phyloP scores from a whole-genome alignment of 64 coral and sea anemone species.

The Montipora capricornis region DNA sequence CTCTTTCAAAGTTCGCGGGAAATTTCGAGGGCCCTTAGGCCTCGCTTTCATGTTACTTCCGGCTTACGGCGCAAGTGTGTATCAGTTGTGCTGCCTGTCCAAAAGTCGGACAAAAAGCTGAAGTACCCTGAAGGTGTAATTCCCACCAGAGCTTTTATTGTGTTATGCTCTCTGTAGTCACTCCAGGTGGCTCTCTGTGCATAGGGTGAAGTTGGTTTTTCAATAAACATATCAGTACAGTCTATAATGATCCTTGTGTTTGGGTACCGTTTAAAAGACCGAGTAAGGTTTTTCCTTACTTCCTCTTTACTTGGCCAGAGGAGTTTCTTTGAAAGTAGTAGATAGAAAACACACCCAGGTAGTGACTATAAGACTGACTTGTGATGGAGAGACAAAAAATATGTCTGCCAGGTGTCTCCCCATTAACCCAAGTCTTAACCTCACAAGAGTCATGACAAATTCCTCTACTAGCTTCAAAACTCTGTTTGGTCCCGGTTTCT shows the following conservation, averaged over 20 bases:
- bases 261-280: slow-evolving; percentile 55
- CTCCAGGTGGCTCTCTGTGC: slow-evolving; percentile 48
- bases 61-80: too few relatives aligned
- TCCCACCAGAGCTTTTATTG: slow-evolving; percentile 25
- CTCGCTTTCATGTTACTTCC: too few relatives aligned
- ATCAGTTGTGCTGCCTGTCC: slow-evolving; percentile 44
- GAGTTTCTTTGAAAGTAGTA: slow-evolving; percentile 41
- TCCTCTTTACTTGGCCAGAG: slow-evolving; percentile 49
- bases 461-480: slow-evolving; percentile 33
- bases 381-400: slow-evolving; percentile 51
- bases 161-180: slow-evolving; percentile 59
- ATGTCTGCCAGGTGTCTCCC: slow-evolving; percentile 66
- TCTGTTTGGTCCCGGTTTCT: slow-evolving; percentile 59
- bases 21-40: too few relatives aligned
- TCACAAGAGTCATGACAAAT: slow-evolving; percentile 58
- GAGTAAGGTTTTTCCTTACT: slow-evolving; percentile 46
- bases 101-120: slow-evolving; percentile 72
- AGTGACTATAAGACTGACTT: slow-evolving; percentile 52
- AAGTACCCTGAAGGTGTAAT: slow-evolving; percentile 65
- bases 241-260: slow-evolving; percentile 63
- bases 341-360: slow-evolving; percentile 73
- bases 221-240: slow-evolving; percentile 55
- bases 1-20: too few relatives aligned
- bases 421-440: slow-evolving; percentile 63
- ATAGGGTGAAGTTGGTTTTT: slow-evolving; percentile 57